phyloP scores from a whole-genome alignment of 1,140 invertebrate genomes.

The Lasioglossum albipes region DNA sequence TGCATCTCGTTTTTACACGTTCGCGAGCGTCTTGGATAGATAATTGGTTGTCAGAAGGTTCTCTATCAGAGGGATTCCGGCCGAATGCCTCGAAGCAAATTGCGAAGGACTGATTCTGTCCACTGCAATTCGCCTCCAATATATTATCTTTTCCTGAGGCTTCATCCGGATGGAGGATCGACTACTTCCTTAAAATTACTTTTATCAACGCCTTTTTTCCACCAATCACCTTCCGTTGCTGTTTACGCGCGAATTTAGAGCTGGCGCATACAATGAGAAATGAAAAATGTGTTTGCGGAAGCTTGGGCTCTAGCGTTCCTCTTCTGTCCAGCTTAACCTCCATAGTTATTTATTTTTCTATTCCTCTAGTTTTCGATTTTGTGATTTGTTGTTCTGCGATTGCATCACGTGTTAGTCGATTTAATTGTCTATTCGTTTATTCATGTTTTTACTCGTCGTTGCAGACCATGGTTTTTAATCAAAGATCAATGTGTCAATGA shows the following conservation, averaged over 20 bases:
- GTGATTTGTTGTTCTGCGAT: no score
- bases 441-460: no score
- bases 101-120: constrained; percentile 64
- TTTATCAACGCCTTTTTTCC: constrained; percentile 57
- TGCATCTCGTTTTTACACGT: constrained; percentile 18
- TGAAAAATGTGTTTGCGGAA: no score
- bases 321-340: no score
- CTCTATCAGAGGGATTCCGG: constrained; percentile 21
- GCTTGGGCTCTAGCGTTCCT: no score
- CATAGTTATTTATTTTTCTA: no score
- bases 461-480: no score
- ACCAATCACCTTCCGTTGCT: constrained; percentile 51
- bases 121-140: constrained; percentile 60
- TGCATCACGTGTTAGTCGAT: no score
- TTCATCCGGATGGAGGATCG: neutral
- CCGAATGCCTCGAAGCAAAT: constrained; percentile 53
- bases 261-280: neutral
- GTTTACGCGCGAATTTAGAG: neutral
- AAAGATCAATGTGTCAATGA: no score
- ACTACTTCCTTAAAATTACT: constrained; percentile 42
- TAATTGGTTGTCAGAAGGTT: constrained; percentile 41
- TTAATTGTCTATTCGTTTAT: no score
- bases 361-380: no score
- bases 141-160: constrained; percentile 53
- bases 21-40: constrained; percentile 22